Base-by-base conservation (phyloP, 2,888 invertebrate genomes). In the Theodoxus fluviatilis region DNA sequence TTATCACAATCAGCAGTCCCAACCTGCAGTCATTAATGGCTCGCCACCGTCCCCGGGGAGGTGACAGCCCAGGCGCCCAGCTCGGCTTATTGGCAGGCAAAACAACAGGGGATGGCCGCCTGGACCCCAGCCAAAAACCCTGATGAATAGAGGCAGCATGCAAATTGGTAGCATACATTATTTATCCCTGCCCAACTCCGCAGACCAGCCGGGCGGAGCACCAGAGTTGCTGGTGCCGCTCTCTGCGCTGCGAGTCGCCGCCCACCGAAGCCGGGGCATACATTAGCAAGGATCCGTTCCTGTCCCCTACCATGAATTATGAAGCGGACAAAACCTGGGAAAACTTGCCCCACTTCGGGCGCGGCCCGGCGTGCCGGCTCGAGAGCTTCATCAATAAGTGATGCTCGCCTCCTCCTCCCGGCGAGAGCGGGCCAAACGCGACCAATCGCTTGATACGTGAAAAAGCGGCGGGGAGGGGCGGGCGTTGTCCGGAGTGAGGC, bases 11-110 rank as follows among this genome's bases (percentile, higher is more conserved):
- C 64, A 66, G 57, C 71, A 65, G 69, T 72, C 67, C 71, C 61
- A 69, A 64, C 63, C 61, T 52, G 68, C 69, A 63, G 49, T 66
- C 69, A 69, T 72, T 72, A 69, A 72, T 72, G 71, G 71, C 64
- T 69, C 59, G 61, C 66, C 61, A 65, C 31, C 37, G n/a, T 72
- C 68, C 68, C 68, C 61, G 31, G 65, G 66, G 71, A 69, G 69
- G 65, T 66, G 68, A 65, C 71, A 72, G 49, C 55, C 55, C 35
- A 49, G 22, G 31, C 69, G 43, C 55, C 43, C 69, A 37, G 28
- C 40, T 49, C 49, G 49, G 37, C 61, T 61, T 69, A 69, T 69
- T 69, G 69, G 69, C 69, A 69, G 40, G 35, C 38, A 63, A 47
- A 47, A 31, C 63, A 47, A 55, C 49, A n/a, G n/a, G 57, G 67